These are phyloP conservation scores for Folsomia manolachei DNA, from an alignment of 2,888 invertebrate genomes.

Conservation along the genomic window DNA sequence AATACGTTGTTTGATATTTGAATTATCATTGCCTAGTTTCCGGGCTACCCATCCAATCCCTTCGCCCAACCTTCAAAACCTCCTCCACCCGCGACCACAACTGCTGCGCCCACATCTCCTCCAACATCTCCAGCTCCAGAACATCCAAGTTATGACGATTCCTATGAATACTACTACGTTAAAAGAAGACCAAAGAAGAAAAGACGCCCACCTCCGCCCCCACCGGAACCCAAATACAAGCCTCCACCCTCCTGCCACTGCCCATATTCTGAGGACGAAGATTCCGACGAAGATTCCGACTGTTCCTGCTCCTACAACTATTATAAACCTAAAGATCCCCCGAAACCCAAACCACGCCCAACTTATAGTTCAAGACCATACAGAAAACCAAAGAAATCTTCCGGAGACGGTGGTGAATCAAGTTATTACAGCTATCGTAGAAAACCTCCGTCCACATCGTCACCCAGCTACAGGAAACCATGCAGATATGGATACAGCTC, in stretches of 20 bases:
- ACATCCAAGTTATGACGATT: not conserved
- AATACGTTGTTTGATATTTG: not conserved
- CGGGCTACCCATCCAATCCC: conserved; percentile 37
- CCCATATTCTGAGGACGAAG: not conserved
- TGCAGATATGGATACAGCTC: conserved; percentile 8
- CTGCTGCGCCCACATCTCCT: not conserved
- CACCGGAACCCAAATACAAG: not conserved
- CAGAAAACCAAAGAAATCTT: not conserved
- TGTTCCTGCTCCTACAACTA: not conserved
- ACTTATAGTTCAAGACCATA: not conserved
- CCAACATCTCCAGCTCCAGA: not conserved
- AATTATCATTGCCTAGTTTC: conserved; percentile 30
- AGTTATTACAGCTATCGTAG: not conserved
- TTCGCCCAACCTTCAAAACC: conserved; percentile 13
- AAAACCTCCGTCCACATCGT: no score
- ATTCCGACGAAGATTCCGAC: not conserved
- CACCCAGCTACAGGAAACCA: not conserved
- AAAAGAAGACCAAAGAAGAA: conserved; percentile 1
- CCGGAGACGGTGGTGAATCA: no score
- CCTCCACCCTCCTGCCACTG: not conserved
- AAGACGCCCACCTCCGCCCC: not conserved
- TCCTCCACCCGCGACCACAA: not conserved
- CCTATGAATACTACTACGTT: not conserved
- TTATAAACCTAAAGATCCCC: not conserved
- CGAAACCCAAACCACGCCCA: not conserved